Evolutionary conservation across 2,113 vertebrate species (phyloP), one percentile per base, ranked within the genome.

Genomic region (Perca flavescens): DNA sequence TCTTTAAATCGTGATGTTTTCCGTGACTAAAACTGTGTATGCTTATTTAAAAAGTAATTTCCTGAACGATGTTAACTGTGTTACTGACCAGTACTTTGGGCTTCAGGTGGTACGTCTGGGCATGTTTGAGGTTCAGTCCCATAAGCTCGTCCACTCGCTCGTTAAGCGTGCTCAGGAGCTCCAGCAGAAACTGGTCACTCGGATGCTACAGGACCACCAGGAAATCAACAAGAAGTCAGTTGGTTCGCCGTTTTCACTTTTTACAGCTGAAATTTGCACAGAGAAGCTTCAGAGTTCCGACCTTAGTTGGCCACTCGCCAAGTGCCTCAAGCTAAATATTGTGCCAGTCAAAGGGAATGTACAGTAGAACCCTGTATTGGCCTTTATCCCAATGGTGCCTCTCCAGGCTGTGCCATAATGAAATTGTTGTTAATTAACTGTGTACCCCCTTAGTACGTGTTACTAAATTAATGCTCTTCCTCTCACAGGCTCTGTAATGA

Each of bases 41-140:
- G 6, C 2, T 21, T 47, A 15, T 34, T 56, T 22, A 0, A 47
- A 43, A 63, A 53, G 17, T 22, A 0, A 61, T 61, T 50, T 49
- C 14, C 22, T 28, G 17, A 66, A 54, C 71, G 4, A 40, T 72
- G 19, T 57, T 28, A 16, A 60, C 10, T 72, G 25, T 75, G 49
- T 47, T 47, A 21, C 49, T 83, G 14, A 74, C 17, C 25, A 6
- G 34, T 31, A 68, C 53, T 28, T 46, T 83, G 69, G 75, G 2
- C 70, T 92, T 57, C 72, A 99, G 97, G 92, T 88, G 31, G 25
- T 96, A 47, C 95, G 68, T 54, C 90, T 98, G 53, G 97, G 97
- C 79, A 96, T 97, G 96, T 98, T 97, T 90, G 96, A 97, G 85
- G 81, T 98, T 31, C 96, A 93, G 65, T 96, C 95, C 83, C 95